Evolutionary conservation across 1,140 invertebrate genomes (phyloP).

Genomic region (Geopemphigus sp.): DNA sequence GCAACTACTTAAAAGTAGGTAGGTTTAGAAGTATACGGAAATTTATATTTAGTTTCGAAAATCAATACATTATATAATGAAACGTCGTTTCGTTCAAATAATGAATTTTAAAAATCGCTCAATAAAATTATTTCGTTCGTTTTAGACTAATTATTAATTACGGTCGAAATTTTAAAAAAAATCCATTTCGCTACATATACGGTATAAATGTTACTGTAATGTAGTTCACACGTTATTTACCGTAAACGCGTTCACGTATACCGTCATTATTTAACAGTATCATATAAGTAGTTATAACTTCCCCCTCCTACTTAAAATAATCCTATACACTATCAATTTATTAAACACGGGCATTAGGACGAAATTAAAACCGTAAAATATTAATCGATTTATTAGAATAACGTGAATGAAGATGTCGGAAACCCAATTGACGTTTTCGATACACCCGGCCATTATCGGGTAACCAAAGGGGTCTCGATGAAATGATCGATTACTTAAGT

Average conservation of each 20-base stretch:
- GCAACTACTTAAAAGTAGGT: constrained; percentile 2
- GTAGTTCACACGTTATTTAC: not conserved
- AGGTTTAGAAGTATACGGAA: not conserved
- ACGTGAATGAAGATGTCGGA: constrained; percentile 27
- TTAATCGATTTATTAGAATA: constrained; percentile 46
- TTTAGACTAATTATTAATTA: no score
- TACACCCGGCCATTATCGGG: constrained; percentile 13
- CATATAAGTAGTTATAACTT: no score
- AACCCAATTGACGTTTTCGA: constrained; percentile 29
- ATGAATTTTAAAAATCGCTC: not conserved
- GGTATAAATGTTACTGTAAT: not conserved
- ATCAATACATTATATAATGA: not conserved
- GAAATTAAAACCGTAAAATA: constrained; percentile 18
- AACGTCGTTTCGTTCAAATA: not conserved
- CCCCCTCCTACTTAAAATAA: not conserved
- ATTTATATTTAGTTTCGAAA: not conserved
- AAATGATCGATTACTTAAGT: constrained; percentile 47
- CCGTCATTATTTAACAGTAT: not conserved
- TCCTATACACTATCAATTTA: not conserved
- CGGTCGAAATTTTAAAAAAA: not conserved
- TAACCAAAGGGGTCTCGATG: constrained; percentile 33
- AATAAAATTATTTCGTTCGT: no score
- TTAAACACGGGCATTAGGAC: not conserved
- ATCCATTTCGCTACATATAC: not conserved
- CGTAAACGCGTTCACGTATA: not conserved